phyloP scores from a whole-genome alignment of 2,113 vertebrate species.

The Mionectes macconnelli region DNA sequence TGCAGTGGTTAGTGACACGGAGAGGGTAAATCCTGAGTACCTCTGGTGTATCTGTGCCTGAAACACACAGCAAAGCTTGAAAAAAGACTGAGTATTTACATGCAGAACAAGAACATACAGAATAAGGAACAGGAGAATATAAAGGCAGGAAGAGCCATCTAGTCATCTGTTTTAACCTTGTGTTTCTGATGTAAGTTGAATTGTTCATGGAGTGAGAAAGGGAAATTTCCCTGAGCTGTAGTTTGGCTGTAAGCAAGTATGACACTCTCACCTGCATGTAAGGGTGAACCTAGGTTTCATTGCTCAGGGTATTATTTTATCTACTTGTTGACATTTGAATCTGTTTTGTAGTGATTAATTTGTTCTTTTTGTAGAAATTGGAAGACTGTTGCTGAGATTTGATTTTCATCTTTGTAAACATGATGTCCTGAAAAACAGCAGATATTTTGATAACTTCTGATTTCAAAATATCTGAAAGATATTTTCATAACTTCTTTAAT shows the following conservation, averaged over 20 bases:
- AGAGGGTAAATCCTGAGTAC: neutral
- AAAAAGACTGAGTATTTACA: neutral
- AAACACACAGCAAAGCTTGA: neutral
- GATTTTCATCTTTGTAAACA: neutral
- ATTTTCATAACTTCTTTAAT: neutral
- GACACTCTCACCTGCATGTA: neutral
- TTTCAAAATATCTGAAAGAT: too few species aligned
- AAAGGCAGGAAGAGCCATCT: neutral
- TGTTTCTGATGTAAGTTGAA: neutral
- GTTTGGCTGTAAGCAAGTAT: neutral
- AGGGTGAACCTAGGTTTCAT: neutral
- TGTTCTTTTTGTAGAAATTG: neutral
- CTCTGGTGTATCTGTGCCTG: neutral
- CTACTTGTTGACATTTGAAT: neutral
- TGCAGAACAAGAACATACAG: neutral
- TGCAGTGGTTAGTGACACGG: neutral
- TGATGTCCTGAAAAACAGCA: neutral
- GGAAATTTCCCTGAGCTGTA: neutral
- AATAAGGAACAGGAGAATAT: neutral
- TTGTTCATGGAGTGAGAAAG: neutral
- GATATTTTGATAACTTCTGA: too few species aligned
- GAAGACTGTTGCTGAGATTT: neutral
- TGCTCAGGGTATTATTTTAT: neutral
- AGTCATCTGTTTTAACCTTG: neutral
- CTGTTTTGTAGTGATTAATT: neutral